Evolutionary conservation across 2,113 vertebrate genomes (phyloP), one percentile per base, ranked within the genome.

Genomic region (Carassius gibelio): DNA sequence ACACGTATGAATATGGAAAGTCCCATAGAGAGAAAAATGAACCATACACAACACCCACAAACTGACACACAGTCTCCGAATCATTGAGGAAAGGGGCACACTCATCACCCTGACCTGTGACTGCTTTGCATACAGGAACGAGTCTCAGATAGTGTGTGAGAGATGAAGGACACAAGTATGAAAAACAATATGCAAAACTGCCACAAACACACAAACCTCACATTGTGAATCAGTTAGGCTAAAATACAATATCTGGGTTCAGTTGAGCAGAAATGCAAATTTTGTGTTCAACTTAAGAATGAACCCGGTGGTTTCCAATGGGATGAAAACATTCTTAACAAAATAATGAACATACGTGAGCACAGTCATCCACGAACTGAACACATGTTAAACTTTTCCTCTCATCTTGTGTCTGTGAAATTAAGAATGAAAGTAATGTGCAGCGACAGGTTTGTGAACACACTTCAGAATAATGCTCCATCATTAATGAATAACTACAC

Each of bases 1-100:
- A 45, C 64, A 82, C 50, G 38, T 82, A 55, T 52, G 26, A 85
- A n/a, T 21, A 62, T n/a, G 87, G 87, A 88, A 88, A 85, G 83
- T 85, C 83, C 83, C 83, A 84, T 3, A 71, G 38, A 15, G 71
- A 26, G 11, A 50, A 14, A 50, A 15, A 75, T 71, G 8, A 71
- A 38, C 21, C 61, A 1, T 62, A 71, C 34, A 36, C 66, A 19
- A 0, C 68, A 2, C 68, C 68, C 68, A 71, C 68, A 71, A 38
- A 36, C 34, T 36, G 19, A 10, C 68, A 69, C 34, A 71, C 30
- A 68, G 23, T 26, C 1, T 8, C 68, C 10, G 4, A 38, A 2
- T 21, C 34, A 21, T 0, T 8, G 14, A 36, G 66, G 66, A 11
- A 38, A 10, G 2, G 17, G 17, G 34, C 64, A 8, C 2, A 15